phyloP scores from a whole-genome alignment of 2,888 invertebrate species.

The Pristionchus entomophagus region DNA sequence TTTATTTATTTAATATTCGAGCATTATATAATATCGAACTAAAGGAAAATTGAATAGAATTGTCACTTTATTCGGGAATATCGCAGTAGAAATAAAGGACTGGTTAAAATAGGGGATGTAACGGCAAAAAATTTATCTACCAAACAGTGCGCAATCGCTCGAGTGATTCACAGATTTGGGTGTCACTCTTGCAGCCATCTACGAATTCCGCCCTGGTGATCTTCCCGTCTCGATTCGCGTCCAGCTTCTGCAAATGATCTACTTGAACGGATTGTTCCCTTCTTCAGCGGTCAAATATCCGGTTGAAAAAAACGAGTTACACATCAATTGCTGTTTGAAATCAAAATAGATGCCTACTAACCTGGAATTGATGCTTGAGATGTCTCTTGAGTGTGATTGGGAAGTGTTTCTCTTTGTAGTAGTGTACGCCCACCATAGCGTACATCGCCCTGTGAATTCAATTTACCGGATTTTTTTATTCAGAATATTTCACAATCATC shows the following conservation, averaged over 20 bases:
- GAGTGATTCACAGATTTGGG: slow-evolving; percentile 48
- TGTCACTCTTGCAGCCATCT: slow-evolving; percentile 48
- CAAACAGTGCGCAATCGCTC: slow-evolving; percentile 51
- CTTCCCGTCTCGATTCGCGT: slow-evolving; percentile 51
- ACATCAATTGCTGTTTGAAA: no score
- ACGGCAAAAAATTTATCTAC: no score
- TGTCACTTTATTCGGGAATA: no score
- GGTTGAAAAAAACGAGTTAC: no score
- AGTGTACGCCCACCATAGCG: slow-evolving; percentile 52
- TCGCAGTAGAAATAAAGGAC: no score
- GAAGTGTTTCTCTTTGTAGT: slow-evolving; percentile 51
- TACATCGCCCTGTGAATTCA: slow-evolving; percentile 52
- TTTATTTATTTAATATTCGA: neutral
- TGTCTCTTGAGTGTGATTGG: slow-evolving; percentile 48
- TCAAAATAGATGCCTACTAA: neutral
- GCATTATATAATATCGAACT: neutral
- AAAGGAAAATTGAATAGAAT: no score
- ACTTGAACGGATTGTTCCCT: neutral
- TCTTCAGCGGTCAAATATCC: neutral
- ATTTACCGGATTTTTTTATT: neutral
- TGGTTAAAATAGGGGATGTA: no score
- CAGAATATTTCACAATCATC: no score
- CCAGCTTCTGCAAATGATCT: slow-evolving; percentile 48
- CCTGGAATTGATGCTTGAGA: slow-evolving; percentile 53
- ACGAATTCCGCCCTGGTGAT: slow-evolving; percentile 53